Evolutionary conservation across 2,113 vertebrate species (phyloP).

Genomic region (Semicossyphus pulcher): DNA sequence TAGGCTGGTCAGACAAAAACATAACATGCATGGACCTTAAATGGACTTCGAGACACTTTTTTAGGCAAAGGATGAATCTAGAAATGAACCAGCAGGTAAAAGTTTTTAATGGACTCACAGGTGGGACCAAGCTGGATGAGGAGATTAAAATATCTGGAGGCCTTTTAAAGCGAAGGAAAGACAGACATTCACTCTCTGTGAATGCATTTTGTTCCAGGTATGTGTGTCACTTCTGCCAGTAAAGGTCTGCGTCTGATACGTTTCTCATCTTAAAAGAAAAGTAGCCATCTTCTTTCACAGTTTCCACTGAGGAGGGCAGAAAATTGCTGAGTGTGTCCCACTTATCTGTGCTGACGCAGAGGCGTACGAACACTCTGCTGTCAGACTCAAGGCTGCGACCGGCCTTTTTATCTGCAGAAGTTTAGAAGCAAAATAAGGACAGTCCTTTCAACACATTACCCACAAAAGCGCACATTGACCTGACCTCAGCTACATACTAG

Average conservation of each 20-base stretch:
- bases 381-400: neutral
- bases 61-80: too few relatives aligned
- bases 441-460: too few relatives aligned
- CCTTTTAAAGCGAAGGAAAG: too few relatives aligned
- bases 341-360: neutral
- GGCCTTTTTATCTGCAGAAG: neutral
- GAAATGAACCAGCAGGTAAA: too few relatives aligned
- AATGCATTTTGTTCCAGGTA: neutral
- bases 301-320: neutral
- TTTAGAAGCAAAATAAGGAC: too few relatives aligned
- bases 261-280: neutral
- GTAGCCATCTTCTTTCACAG: neutral
- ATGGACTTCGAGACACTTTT: too few relatives aligned
- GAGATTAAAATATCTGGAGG: too few relatives aligned
- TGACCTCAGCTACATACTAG: too few relatives aligned
- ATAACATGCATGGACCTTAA: too few relatives aligned
- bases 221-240: neutral
- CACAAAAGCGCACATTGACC: too few relatives aligned
- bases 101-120: neutral
- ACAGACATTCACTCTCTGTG: neutral
- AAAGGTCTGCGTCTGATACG: neutral
- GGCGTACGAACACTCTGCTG: neutral
- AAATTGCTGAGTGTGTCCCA: conserved; percentile 6
- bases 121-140: too few relatives aligned
- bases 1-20: too few relatives aligned